phyloP scores from a whole-genome alignment of 2,888 invertebrate species.

The Sialis fuliginosa region DNA sequence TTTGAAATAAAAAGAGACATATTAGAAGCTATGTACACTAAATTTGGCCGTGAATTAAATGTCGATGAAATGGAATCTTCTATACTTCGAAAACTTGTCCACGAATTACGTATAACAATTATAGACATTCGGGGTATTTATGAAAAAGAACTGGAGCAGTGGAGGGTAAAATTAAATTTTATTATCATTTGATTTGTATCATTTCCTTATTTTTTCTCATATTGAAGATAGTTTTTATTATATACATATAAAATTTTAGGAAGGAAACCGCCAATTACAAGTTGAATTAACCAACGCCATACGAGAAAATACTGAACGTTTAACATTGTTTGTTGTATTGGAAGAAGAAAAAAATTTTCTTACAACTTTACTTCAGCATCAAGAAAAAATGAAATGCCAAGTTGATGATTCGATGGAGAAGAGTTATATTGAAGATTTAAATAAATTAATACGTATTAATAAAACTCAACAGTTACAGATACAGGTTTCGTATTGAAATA shows the following conservation, averaged over 20 bases:
- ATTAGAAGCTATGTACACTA: constrained; percentile 29
- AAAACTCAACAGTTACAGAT: constrained; percentile 23
- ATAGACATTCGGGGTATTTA: constrained; percentile 27
- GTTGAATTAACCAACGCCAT: constrained; percentile 26
- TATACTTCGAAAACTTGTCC: constrained; percentile 32
- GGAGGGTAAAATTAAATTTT: constrained; percentile 17
- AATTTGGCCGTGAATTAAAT: constrained; percentile 35
- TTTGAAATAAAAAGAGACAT: constrained; percentile 34
- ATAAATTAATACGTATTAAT: constrained; percentile 22
- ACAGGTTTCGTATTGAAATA: constrained; percentile 12
- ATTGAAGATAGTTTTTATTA: not conserved
- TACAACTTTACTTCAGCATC: constrained; percentile 22
- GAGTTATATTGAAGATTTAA: constrained; percentile 21
- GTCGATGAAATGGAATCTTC: constrained; percentile 35
- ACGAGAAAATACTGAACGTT: constrained; percentile 32
- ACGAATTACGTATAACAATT: constrained; percentile 31
- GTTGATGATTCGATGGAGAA: constrained; percentile 16
- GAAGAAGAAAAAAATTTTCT: constrained; percentile 33
- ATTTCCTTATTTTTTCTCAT: not conserved
- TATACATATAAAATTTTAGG: not conserved
- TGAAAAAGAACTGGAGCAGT: constrained; percentile 24
- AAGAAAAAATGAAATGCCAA: constrained; percentile 18
- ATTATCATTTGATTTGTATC: not conserved
- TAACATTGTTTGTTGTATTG: constrained; percentile 33
- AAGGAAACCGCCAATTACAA: constrained; percentile 12